Percentiles rank a stretch among this genome's conserved stretches.
These are phyloP conservation scores for Oreochromis mossambicus DNA, from an alignment of 2,797 vertebrate genomes.

Conservation along the genomic window DNA sequence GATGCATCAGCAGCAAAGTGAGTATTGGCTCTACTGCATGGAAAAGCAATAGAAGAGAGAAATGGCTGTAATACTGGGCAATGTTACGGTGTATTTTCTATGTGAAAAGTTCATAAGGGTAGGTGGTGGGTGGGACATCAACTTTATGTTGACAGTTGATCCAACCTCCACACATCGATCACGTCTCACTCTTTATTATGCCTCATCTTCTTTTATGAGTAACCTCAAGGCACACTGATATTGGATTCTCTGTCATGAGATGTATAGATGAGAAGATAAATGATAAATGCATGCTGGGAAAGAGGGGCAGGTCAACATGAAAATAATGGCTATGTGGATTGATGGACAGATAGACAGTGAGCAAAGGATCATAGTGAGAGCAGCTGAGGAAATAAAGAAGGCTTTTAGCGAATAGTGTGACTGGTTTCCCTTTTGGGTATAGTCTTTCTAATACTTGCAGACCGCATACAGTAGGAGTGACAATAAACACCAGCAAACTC, in stretches of 20 bases:
- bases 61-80: not conserved
- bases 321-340: not conserved
- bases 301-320: not conserved
- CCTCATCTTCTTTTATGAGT: conserved; percentile 9
- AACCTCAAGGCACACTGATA: conserved; percentile 42
- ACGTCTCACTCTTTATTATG: conserved; percentile 28
- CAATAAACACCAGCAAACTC: not conserved
- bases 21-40: not conserved
- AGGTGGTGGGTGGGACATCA: not conserved
- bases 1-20: not conserved
- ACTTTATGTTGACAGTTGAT: not conserved
- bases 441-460: not conserved
- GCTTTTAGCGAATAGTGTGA: not conserved
- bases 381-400: not conserved
- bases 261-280: conserved; percentile 21
- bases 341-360: not conserved
- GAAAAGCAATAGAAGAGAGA: not conserved
- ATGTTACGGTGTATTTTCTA: not conserved
- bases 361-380: not conserved
- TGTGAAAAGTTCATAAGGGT: not conserved
- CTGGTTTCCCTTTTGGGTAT: not conserved
- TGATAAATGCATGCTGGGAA: conserved; percentile 6
- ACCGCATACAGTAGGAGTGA: not conserved
- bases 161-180: conserved; percentile 31
- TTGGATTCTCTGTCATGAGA: conserved; percentile 30